phyloP scores from a whole-genome alignment of 2,797 vertebrate species.

The Crocidura indochinensis region DNA sequence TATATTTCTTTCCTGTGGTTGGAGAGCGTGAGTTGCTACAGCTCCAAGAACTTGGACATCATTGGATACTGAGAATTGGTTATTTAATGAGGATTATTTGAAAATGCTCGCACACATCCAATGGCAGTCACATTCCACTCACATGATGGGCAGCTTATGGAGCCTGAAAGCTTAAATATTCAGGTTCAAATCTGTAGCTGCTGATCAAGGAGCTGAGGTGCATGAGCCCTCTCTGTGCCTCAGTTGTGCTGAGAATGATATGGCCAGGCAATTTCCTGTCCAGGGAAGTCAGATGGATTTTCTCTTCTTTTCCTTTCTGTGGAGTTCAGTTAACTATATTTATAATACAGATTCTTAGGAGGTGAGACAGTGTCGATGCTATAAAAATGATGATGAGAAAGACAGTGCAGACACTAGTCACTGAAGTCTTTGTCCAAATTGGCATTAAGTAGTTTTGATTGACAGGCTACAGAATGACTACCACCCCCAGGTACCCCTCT shows the following conservation, averaged over 20 bases:
- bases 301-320: not conserved
- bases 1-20: not conserved
- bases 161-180: not conserved
- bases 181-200: not conserved
- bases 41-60: not conserved
- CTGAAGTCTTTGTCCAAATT: not conserved
- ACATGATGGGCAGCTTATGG: not conserved
- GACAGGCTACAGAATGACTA: not conserved
- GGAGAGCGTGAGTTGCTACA: not conserved
- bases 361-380: not conserved
- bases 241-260: not conserved
- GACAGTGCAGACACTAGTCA: not conserved
- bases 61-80: not conserved
- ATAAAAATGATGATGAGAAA: not conserved
- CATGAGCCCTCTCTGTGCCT: not conserved
- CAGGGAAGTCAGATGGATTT: not conserved
- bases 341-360: not conserved
- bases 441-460: constrained; percentile 34
- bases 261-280: not conserved
- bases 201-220: not conserved
- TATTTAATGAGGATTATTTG: not conserved
- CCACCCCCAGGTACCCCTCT: not conserved
- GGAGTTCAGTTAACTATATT: not conserved
- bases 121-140: not conserved
- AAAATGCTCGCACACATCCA: not conserved